Base-by-base conservation (phyloP, 2,797 vertebrate species). In the Tiaroga cobitis region DNA sequence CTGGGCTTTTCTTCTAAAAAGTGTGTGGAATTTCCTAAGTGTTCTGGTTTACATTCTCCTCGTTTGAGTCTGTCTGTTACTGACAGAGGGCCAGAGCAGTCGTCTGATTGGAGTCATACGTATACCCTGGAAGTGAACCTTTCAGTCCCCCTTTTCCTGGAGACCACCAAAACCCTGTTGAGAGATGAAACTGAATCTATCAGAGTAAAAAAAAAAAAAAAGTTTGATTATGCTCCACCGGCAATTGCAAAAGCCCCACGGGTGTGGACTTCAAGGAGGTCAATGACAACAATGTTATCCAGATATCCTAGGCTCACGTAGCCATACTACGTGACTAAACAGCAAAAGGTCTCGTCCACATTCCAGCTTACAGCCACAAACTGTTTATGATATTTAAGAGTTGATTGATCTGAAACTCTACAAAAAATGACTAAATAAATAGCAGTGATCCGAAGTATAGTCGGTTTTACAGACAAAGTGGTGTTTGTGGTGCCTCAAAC, bases 41-140 rank as follows among this genome's bases (percentile, higher is more conserved):
- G 91, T 92, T 94, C 92, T 94, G 93, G 90, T 93, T 93, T 93
- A 89, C 87, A 90, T 95, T 94, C 92, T 87, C 39, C 75, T 69
- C 87, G 90, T 92, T 90, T 89, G 90, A 91, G 88, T 90, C 89
- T 76, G 81, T 87, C 88, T 87, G 85, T 85, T 92, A 87, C 73
- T 85, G 86, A 67, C 78, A 49, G 63, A 89, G 87, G 26, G 68
- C 89, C 84, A 75, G 3, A 80, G 88, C 82, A 89, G 86, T 86
- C 87, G 83, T 90, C 87, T 94, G 92, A 94, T 94, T 94, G 86
- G 82, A 92, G 91, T 92, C 89, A 90, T 88, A 81, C 88, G 46
- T 16, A 51, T 84, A 83, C 67, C 73, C 75, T 85, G 49, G 21
- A 59, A 83, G 76, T 87, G 54, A 86, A 86, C 90, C 77, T 67